A percentile compares a stretch with the other conserved stretches of the same genome.
Conservation (phyloP, 2,888 invertebrate genomes). For the Spodoptera picta region DNA sequence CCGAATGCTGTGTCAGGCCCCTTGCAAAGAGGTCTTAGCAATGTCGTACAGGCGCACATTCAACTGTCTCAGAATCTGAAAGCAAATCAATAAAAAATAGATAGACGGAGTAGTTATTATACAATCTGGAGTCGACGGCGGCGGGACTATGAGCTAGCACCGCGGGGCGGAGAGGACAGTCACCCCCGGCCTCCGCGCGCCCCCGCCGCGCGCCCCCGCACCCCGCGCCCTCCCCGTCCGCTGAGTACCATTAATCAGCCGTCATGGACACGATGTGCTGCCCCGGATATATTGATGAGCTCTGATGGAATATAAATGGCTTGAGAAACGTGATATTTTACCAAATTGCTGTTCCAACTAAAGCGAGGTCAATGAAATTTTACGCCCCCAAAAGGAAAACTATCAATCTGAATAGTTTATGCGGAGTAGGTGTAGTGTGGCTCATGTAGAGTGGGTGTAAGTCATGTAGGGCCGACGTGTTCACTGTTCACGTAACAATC, state of each 20-base stretch:
- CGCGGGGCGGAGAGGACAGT: not conserved
- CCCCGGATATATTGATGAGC: conserved; percentile 58
- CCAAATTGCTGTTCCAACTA: conserved; percentile 44
- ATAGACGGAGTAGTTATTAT: conserved; percentile 41
- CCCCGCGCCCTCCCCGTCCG: conserved; percentile 45
- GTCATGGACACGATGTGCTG: conserved; percentile 56
- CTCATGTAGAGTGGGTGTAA: not conserved
- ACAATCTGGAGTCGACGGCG: conserved; percentile 47
- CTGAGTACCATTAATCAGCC: conserved; percentile 62
- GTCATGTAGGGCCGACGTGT: too few relatives aligned
- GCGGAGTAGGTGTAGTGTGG: not conserved
- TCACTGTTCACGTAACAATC: conserved; percentile 10
- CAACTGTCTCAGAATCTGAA: conserved; percentile 19
- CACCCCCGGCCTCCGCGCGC: conserved; percentile 1
- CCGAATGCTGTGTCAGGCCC: not conserved
- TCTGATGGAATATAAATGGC: conserved; percentile 59
- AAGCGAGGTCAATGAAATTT: conserved; percentile 54
- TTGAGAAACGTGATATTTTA: conserved; percentile 59
- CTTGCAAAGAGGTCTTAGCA: conserved; percentile 28
- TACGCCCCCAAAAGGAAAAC: conserved; percentile 46
- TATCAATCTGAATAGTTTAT: conserved; percentile 35
- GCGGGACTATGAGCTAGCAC: conserved; percentile 26
- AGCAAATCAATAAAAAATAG: conserved; percentile 51
- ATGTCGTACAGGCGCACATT: conserved; percentile 32
- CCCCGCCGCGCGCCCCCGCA: conserved; percentile 31